Evolutionary conservation across 2,113 vertebrate species (phyloP).

Genomic region (Petrocephalus microphthalmus): DNA sequence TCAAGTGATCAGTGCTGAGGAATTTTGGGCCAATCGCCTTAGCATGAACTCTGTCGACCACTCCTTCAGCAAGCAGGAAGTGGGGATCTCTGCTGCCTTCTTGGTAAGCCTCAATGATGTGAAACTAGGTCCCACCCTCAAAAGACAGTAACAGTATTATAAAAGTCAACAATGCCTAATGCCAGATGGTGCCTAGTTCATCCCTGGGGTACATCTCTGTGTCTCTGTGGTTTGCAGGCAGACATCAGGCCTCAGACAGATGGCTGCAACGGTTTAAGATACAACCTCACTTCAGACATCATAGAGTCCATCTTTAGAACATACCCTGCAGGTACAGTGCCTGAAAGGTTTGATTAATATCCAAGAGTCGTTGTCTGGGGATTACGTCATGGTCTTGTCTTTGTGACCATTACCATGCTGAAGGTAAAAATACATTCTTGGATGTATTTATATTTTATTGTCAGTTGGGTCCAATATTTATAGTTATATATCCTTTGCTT

Average conservation of each 20-base stretch:
- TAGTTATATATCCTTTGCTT: neutral
- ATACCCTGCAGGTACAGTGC: slow-evolving; percentile 83
- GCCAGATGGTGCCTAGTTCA: neutral
- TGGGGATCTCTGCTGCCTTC: slow-evolving; percentile 96
- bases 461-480: neutral
- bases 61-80: slow-evolving; percentile 82
- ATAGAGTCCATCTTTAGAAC: slow-evolving; percentile 98
- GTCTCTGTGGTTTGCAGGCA: slow-evolving; percentile 62
- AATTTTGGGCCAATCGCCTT: slow-evolving; percentile 95
- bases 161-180: neutral
- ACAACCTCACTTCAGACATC: slow-evolving; percentile 94
- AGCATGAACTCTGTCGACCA: slow-evolving; percentile 71
- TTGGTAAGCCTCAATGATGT: slow-evolving; percentile 65
- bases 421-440: neutral
- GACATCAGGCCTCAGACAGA: slow-evolving; percentile 96
- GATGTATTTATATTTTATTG: neutral
- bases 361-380: neutral
- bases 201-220: neutral
- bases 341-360: neutral
- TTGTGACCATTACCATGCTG: neutral
- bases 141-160: neutral
- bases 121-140: neutral
- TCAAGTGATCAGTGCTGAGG: slow-evolving; percentile 95
- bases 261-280: slow-evolving; percentile 92
- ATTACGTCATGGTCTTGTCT: neutral